Evolutionary conservation across 2,113 vertebrate genomes (phyloP).

Genomic region (Siniperca knerii): DNA sequence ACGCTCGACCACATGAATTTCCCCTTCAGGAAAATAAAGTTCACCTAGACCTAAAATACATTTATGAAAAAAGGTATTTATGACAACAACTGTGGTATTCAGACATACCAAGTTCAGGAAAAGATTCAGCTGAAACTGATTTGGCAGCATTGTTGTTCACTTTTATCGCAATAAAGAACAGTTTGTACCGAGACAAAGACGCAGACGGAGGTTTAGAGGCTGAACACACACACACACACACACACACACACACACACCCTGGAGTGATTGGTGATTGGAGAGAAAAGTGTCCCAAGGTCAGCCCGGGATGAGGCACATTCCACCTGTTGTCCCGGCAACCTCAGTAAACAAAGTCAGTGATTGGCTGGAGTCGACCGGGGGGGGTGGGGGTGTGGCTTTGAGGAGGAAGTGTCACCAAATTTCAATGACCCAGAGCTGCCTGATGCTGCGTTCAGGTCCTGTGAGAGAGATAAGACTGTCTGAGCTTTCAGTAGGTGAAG

Average conservation of each 20-base stretch:
- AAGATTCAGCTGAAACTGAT: slow-evolving; percentile 19
- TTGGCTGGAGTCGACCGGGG: background rate
- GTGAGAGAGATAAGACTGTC: background rate
- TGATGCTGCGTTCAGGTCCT: slow-evolving; percentile 33
- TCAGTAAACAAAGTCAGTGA: slow-evolving; percentile 16
- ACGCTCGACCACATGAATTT: background rate
- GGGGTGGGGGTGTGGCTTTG: background rate
- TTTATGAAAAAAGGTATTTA: too few species aligned
- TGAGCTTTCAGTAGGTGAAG: background rate
- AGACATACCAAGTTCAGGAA: background rate
- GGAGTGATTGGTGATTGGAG: background rate
- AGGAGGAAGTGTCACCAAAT: slow-evolving; percentile 16
- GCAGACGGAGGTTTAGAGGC: too few species aligned
- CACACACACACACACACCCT: background rate
- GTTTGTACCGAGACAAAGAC: background rate
- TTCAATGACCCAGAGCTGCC: background rate
- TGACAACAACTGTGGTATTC: too few species aligned
- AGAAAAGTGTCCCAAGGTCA: slow-evolving; percentile 36
- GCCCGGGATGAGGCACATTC: slow-evolving; percentile 11
- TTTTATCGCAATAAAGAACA: background rate
- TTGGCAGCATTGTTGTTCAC: background rate
- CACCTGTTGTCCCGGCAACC: slow-evolving; percentile 49
- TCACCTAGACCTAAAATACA: too few species aligned
- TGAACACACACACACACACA: background rate
- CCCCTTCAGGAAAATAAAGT: background rate